These are phyloP conservation scores for Synergus itoensis DNA, from an alignment of 2,888 invertebrate species.

Conservation along the genomic window DNA sequence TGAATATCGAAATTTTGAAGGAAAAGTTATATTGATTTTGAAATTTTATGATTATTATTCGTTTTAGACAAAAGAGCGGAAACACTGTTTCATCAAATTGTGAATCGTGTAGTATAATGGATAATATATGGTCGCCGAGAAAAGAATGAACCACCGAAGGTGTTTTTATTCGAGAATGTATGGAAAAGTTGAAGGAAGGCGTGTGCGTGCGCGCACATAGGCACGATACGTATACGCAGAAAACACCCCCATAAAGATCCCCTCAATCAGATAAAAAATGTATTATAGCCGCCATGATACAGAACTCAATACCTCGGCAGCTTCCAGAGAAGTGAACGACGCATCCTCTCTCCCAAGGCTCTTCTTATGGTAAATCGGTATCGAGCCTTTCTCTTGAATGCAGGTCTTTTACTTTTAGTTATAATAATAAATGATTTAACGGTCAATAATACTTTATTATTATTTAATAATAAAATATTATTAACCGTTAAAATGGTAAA, in stretches of 20 bases:
- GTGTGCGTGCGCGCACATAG: constrained; percentile 36
- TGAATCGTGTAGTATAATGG: constrained; percentile 10
- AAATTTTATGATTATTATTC: background rate
- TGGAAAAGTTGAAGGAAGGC: constrained; percentile 45
- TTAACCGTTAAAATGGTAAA: background rate
- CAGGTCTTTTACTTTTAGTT: background rate
- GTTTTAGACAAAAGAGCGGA: background rate
- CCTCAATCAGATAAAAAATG: constrained; percentile 78
- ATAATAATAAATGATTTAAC: background rate
- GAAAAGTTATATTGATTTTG: background rate
- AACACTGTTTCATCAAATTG: background rate
- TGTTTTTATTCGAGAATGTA: constrained; percentile 26
- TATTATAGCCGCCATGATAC: constrained; percentile 78
- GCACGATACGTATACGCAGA: constrained; percentile 53
- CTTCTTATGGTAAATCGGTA: constrained; percentile 10
- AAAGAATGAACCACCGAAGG: constrained; percentile 18
- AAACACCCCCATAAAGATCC: constrained; percentile 75
- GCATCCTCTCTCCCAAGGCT: constrained; percentile 11
- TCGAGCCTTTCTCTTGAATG: background rate
- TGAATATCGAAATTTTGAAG: background rate
- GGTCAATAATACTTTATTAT: background rate
- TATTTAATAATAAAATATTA: background rate
- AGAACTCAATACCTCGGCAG: constrained; percentile 75
- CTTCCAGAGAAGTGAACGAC: constrained; percentile 45
- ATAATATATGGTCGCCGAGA: constrained; percentile 2